Conservation (phyloP, 2,113 vertebrate genomes). For the Felis catus region DNA sequence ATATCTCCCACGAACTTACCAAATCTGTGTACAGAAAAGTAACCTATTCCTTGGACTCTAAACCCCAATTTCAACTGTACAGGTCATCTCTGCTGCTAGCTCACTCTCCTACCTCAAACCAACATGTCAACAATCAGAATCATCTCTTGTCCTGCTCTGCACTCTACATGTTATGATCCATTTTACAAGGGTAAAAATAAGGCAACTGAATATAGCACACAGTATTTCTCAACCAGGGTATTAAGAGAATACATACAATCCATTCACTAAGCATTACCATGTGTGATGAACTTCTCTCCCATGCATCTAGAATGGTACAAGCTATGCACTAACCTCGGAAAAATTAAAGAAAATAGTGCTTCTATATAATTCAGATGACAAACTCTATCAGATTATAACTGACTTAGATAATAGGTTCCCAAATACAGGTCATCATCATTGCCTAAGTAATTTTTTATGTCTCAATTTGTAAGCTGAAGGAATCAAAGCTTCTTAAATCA, state of each 20-base stretch:
- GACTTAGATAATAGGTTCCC: neutral
- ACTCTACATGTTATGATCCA: neutral
- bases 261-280: neutral
- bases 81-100: neutral
- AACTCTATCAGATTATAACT: neutral
- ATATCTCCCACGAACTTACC: neutral
- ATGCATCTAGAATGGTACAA: neutral
- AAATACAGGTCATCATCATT: neutral
- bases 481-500: neutral
- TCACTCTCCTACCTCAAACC: constrained; percentile 22
- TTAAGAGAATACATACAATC: neutral
- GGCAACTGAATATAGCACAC: neutral
- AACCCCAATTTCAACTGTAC: neutral
- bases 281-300: neutral
- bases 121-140: neutral
- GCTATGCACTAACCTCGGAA: neutral
- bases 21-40: neutral
- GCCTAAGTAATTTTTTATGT: neutral
- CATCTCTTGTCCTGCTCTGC: neutral
- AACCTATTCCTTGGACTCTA: neutral
- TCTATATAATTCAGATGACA: neutral
- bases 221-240: neutral
- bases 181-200: constrained; percentile 20
- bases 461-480: neutral
- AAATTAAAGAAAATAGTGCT: neutral